Evolutionary conservation across 1,140 invertebrate genomes (phyloP), one percentile per base, ranked within the genome.

Genomic region (Teleogryllus occipitalis): DNA sequence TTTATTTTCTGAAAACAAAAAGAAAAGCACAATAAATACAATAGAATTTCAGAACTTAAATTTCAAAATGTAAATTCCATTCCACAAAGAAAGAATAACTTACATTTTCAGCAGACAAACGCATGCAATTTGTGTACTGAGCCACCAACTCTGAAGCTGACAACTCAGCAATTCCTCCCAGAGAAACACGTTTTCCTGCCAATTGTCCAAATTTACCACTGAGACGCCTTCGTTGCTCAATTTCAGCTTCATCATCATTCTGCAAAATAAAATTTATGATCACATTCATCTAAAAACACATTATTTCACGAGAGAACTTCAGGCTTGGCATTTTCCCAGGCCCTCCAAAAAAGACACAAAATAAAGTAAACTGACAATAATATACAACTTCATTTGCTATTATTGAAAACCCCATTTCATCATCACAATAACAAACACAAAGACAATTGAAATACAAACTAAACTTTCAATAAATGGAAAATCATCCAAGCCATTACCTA

Each of bases 1-100:
- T 90, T 96, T 81, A 96, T 95, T 92, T 95, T 94, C 90, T 91
- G 84, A 82, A 87, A 86, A 75, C 82, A 80, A 83, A 81, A 78
- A 81, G 78, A 3, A 18, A 82, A 78, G 39, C 49, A 81, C 65
- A 74, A 80, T 27, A 75, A 81, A 81, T 22, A 74, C 48, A 14
- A 78, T 21, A 72, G 22, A 76, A 65, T 74, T 39, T 74, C 15
- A 78, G 39, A 54, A 3, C 14, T 12, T 6, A 76, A 47, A 39
- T 8, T 76, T 21, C 47, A 72, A 47, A n/a, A 80, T 18, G 78
- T 46, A 74, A 21, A 78, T 74, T 14, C 48, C 21, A 79, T 15
- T 46, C 18, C 76, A 15, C 18, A 76, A 73, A 27, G 80, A 48
- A 73, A 82, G 2, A 78, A 48, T 18, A 49, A 84, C 87, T 87